phyloP scores from a whole-genome alignment of 1,140 invertebrate species.

The Daktulosphaira vitifoliae region DNA sequence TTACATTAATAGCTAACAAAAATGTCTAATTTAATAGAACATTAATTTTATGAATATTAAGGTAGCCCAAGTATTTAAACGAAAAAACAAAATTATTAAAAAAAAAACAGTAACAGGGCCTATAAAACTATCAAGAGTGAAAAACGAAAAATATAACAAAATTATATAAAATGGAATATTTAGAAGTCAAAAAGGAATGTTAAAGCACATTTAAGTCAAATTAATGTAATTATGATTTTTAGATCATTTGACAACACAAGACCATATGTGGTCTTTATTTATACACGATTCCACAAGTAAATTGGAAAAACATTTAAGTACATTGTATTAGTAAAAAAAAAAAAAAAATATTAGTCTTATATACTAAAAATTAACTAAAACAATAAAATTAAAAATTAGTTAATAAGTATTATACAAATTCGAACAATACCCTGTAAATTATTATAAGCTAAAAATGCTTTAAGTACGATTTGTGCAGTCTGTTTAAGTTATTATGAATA shows the following conservation, averaged over 20 bases:
- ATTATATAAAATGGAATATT: slow-evolving; percentile 15
- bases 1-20: slow-evolving; percentile 16
- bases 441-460: slow-evolving; percentile 11
- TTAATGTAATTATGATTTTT: slow-evolving; percentile 18
- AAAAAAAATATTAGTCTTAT: slow-evolving; percentile 18
- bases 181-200: background rate
- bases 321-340: slow-evolving; percentile 5
- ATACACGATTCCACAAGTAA: background rate
- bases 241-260: background rate
- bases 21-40: slow-evolving; percentile 13
- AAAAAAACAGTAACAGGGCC: slow-evolving; percentile 25
- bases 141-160: slow-evolving; percentile 21
- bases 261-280: background rate
- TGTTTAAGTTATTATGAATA: background rate
- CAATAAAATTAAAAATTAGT: slow-evolving; percentile 4
- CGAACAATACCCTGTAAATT: slow-evolving; percentile 25
- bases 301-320: slow-evolving; percentile 26
- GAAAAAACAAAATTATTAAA: slow-evolving; percentile 7
- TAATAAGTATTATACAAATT: slow-evolving; percentile 16
- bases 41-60: slow-evolving; percentile 9
- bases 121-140: slow-evolving; percentile 12
- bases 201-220: background rate
- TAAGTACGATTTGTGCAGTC: slow-evolving; percentile 29
- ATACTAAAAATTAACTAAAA: slow-evolving; percentile 11
- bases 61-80: slow-evolving; percentile 14